These are phyloP conservation scores for Notothenia rossii DNA, from an alignment of 2,113 vertebrate genomes.

Conservation along the genomic window DNA sequence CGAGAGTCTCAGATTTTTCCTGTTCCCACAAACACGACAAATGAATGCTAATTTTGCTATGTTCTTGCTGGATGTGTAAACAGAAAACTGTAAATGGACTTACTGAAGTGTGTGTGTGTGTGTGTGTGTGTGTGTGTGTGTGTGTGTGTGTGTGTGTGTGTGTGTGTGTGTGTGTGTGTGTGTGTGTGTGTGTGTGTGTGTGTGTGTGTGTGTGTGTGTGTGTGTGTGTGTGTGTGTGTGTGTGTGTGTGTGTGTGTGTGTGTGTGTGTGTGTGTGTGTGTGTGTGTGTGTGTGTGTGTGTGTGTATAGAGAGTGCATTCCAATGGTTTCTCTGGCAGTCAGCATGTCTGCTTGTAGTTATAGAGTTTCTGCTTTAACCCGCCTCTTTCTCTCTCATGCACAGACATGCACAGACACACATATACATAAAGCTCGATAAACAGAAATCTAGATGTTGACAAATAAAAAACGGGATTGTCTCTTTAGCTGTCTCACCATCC, in stretches of 20 bases:
- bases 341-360: constrained; percentile 68
- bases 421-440: constrained; percentile 11
- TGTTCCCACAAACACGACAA: no score
- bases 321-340: constrained; percentile 69
- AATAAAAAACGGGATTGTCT: neutral
- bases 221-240: constrained; percentile 11
- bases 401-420: neutral
- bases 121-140: constrained; percentile 19
- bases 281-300: constrained; percentile 21
- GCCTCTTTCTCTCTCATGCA: neutral
- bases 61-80: no score
- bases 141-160: no score
- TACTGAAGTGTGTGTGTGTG: constrained; percentile 8
- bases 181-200: constrained; percentile 3
- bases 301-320: constrained; percentile 64
- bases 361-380: constrained; percentile 35
- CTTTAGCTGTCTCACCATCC: neutral
- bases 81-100: neutral
- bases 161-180: neutral
- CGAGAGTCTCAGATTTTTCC: no score
- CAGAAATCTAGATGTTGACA: constrained; percentile 3
- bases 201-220: constrained; percentile 20
- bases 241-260: constrained; percentile 39
- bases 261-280: constrained; percentile 25
- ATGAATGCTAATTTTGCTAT: no score